Base-by-base conservation (phyloP, 2,888 invertebrate species). In the Melinaea menophilus region DNA sequence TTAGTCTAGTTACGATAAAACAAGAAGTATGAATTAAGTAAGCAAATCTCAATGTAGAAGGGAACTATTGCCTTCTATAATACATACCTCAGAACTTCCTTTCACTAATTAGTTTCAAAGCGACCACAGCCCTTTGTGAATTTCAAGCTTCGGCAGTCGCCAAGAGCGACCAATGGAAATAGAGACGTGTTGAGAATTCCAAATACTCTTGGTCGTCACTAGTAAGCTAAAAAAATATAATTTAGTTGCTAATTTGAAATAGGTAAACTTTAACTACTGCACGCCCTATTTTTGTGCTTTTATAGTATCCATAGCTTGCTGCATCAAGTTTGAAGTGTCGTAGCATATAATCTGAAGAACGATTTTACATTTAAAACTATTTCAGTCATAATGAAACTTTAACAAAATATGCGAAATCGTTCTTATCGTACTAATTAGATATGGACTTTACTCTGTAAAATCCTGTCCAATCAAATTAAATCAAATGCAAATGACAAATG, bases 271-370 rank as follows among this genome's bases (percentile, higher is more conserved):
- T 71, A 75, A 75, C 76, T 62, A 73, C 65, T 81, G 85, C 86
- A 86, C 86, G 77, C 73, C 78, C 76, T 77, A 73, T 73, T 77
- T 77, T 75, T 79, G 80, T 80, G 85, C 83, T 86, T 88, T 85
- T 81, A 83, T 88, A 88, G 88, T 82, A 83, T 88, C 90, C 85
- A 81, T 82, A 85, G 90, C 89, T 90, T 90, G 90, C 90, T 90
- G 90, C 90, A 90, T 90, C 90, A 89, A 88, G 84, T 76, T 85
- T 81, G 71, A 73, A 70, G 72, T 73, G 59, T 51, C 61, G 68
- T 67, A 66, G 66, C 62, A 59, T 62, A 56, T 57, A 60, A 58
- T 45, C 61, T 61, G 69, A 69, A 77, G 72, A 76, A 73, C 78
- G 75, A 78, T 81, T 76, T 80, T 76, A 78, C 79, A 77, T 74